These are phyloP conservation scores for Colletes collaris DNA, from an alignment of 2,888 invertebrate species.

Conservation along the genomic window DNA sequence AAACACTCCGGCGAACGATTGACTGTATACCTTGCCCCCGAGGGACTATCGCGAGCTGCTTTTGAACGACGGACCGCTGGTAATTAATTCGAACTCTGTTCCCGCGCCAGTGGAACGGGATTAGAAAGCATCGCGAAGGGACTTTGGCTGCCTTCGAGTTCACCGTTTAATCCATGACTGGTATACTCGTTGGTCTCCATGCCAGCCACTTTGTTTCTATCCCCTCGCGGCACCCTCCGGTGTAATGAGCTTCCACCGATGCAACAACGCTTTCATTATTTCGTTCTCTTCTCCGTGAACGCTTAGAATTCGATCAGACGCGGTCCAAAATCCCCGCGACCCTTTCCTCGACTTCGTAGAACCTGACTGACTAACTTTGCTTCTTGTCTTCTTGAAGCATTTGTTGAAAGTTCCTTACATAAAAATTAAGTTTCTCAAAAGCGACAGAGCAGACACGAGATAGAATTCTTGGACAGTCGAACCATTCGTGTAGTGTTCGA, in stretches of 20 bases:
- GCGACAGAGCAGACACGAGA: too few species aligned
- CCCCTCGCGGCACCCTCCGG: constrained; percentile 11
- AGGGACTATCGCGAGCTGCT: constrained; percentile 17
- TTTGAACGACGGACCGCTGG: constrained; percentile 26
- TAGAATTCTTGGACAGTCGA: too few species aligned
- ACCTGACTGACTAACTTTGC: too few species aligned
- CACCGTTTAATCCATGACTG: constrained; percentile 21
- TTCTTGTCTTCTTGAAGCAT: too few species aligned
- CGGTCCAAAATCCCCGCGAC: too few species aligned
- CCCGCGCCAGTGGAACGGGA: constrained; percentile 1
- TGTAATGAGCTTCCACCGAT: constrained; percentile 3
- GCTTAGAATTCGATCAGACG: too few species aligned
- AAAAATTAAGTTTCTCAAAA: too few species aligned
- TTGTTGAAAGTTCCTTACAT: too few species aligned
- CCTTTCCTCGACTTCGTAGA: too few species aligned
- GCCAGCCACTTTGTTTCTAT: constrained; percentile 8
- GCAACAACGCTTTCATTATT: not conserved
- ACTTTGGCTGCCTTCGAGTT: not conserved
- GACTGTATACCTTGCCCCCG: not conserved
- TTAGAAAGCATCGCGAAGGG: constrained; percentile 19
- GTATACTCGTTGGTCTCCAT: not conserved
- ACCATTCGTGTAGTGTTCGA: too few species aligned
- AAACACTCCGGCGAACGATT: constrained; percentile 22
- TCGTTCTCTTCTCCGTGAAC: too few species aligned
- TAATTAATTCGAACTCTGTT: constrained; percentile 53